A percentile compares a stretch with the other conserved stretches of the same genome.
These are phyloP conservation scores for Lineus longissimus DNA, from an alignment of 1,140 invertebrate genomes.

Conservation along the genomic window DNA sequence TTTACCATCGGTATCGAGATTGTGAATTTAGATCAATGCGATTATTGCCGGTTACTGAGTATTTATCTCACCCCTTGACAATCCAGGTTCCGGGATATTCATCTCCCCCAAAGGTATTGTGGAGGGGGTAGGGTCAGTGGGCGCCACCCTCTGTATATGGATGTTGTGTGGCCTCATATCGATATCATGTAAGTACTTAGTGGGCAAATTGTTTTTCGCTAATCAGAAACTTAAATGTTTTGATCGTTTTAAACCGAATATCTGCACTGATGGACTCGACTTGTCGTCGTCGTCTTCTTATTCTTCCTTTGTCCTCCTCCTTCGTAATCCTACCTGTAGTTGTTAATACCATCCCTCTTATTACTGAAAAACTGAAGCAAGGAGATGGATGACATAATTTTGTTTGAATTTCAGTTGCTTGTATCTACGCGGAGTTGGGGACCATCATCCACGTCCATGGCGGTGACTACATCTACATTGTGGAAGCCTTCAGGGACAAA, in stretches of 20 bases:
- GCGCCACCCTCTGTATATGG: slow-evolving; percentile 78
- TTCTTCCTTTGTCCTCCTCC: too few species aligned
- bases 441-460: neutral
- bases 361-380: slow-evolving; percentile 10
- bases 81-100: slow-evolving; percentile 83
- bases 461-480: neutral
- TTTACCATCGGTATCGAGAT: too few species aligned
- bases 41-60: too few species aligned
- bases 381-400: slow-evolving; percentile 10
- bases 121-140: slow-evolving; percentile 75
- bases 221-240: too few species aligned
- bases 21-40: too few species aligned
- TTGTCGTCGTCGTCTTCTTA: too few species aligned
- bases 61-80: neutral
- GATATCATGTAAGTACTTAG: slow-evolving; percentile 39
- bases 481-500: neutral
- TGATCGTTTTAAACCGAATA: too few species aligned
- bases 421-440: neutral
- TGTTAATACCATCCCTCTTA: slow-evolving; percentile 17
- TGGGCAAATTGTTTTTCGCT: too few species aligned
- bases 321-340: too few species aligned
- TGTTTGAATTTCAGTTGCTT: slow-evolving; percentile 11
- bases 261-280: too few species aligned
- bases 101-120: slow-evolving; percentile 89
- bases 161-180: slow-evolving; percentile 45